Evolutionary conservation across 2,797 vertebrate species (phyloP).

Genomic region (Trachops cirrhosus): DNA sequence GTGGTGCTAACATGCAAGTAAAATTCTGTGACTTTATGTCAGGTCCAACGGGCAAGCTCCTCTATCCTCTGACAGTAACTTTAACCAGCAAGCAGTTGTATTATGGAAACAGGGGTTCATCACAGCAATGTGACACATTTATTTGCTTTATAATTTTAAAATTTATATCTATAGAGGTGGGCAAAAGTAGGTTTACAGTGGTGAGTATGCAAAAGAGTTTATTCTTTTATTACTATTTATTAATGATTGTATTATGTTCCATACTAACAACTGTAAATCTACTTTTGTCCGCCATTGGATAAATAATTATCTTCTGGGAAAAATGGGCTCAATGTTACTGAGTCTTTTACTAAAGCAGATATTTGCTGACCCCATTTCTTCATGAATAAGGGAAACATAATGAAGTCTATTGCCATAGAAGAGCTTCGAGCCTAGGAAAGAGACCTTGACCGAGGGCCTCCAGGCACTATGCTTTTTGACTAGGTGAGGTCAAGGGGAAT

Average conservation of each 20-base stretch:
- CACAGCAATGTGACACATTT: not conserved
- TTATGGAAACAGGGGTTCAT: not conserved
- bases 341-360: not conserved
- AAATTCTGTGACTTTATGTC: not conserved
- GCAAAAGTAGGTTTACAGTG: not conserved
- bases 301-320: not conserved
- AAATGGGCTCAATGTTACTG: not conserved
- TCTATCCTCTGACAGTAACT: not conserved
- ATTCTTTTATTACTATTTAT: not conserved
- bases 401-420: not conserved
- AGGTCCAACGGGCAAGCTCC: too few species aligned
- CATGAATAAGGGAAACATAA: not conserved
- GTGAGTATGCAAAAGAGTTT: not conserved
- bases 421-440: not conserved
- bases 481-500: not conserved
- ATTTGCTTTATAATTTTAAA: not conserved
- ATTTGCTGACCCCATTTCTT: not conserved
- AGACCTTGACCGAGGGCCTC: not conserved
- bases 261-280: not conserved
- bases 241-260: not conserved
- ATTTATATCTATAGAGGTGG: not conserved
- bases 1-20: not conserved
- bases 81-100: not conserved
- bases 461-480: not conserved
- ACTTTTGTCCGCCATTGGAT: not conserved